Evolutionary conservation across 1,140 invertebrate genomes (phyloP), one percentile per base, ranked within the genome.

Genomic region (Scaptomyza hsui): DNA sequence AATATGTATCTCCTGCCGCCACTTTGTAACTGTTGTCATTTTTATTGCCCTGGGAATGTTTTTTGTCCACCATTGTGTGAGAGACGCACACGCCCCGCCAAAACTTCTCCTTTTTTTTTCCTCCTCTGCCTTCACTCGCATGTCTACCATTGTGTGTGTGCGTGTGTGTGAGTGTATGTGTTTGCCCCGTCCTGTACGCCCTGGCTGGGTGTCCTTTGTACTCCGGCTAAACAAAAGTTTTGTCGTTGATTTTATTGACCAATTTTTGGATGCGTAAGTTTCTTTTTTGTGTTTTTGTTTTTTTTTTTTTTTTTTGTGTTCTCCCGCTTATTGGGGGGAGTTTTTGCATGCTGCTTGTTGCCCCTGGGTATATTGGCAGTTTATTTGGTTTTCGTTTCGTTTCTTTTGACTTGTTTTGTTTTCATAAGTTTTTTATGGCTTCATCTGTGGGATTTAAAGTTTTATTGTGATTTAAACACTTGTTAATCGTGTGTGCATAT

Each of bases 401-500:
- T 74, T 85, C 48, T 78, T 86, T 81, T 47, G 55, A 45, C 53
- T 65, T 64, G 72, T 72, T 86, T 72, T 56, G 19, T 56, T 75
- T 82, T 81, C 72, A 80, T 86, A 80, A 77, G 80, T 65, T 61
- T 72, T 29, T 86, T 88, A 86, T 88, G 60, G 74, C 78, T 82
- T 75, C 59, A 88, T 88, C 78, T 75, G 82, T 53, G 81, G 82
- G 82, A 88, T 73, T 88, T 88, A 88, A 88, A 88, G 78, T 88
- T 88, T 88, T 88, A 88, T 88, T 88, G 82, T 88, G 82, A 88
- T 88, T 88, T 88, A 88, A 88, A 88, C 82, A 88, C 82, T 88
- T 88, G 82, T 88, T 88, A 88, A 88, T 88, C 82, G 82, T 72
- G 81, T 88, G 70, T 81, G 81, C 75, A 76, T 83, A 79, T 85